These are phyloP conservation scores for Arbacia lixula DNA, from an alignment of 53 echinoderm and acorn worm genomes.

Conservation along the genomic window DNA sequence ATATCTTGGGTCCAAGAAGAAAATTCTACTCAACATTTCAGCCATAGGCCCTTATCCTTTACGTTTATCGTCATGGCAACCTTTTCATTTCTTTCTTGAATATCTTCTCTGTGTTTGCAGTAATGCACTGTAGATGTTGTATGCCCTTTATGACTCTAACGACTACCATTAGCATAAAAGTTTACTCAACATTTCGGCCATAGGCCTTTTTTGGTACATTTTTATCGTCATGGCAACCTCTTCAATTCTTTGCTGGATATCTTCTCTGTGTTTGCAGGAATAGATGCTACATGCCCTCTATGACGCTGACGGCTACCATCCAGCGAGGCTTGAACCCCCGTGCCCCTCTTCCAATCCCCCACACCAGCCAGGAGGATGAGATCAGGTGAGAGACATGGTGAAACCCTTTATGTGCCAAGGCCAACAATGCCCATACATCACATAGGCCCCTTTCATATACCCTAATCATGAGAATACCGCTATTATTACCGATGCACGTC, in stretches of 20 bases:
- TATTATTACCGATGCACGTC: no score
- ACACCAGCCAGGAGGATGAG: constrained; percentile 59
- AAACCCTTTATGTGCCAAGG: no score
- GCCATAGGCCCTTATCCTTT: no score
- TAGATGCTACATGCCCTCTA: constrained; percentile 54
- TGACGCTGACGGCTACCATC: constrained; percentile 61
- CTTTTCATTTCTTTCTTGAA: neutral
- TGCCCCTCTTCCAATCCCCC: constrained; percentile 87
- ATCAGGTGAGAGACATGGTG: constrained; percentile 42
- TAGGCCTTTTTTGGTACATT: no score
- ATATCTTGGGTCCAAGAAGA: no score
- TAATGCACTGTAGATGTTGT: constrained; percentile 37
- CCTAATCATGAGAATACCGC: no score
- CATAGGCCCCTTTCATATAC: no score
- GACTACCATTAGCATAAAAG: constrained; percentile 55
- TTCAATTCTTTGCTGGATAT: neutral
- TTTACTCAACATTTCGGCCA: no score
- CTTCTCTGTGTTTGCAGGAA: constrained; percentile 36
- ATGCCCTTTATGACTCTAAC: constrained; percentile 61
- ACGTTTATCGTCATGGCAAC: no score
- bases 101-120: constrained; percentile 18
- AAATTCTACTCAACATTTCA: no score
- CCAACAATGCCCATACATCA: no score
- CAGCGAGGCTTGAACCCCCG: constrained; percentile 76
- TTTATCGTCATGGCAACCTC: no score